phyloP scores from a whole-genome alignment of 2,797 vertebrate genomes.

The Sarcoramphus papa region DNA sequence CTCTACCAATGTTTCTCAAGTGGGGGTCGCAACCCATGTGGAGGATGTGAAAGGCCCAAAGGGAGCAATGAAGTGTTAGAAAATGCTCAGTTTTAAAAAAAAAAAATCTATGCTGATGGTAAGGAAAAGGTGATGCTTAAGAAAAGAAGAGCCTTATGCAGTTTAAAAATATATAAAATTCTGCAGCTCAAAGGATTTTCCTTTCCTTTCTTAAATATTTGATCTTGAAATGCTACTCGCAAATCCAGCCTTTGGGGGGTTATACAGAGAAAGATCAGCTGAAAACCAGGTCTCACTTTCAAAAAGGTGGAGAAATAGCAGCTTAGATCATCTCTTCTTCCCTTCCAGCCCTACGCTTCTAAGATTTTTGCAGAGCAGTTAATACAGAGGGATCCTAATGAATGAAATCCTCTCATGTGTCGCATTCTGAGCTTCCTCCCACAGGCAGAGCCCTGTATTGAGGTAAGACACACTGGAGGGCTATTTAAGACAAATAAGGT shows the following conservation, averaged over 20 bases:
- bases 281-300: background rate
- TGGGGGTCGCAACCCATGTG: background rate
- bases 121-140: background rate
- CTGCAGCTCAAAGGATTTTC: slow-evolving; percentile 2
- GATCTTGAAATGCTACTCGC: background rate
- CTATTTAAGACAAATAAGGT: background rate
- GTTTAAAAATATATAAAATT: background rate
- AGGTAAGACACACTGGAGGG: background rate
- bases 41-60: background rate
- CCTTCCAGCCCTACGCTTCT: background rate
- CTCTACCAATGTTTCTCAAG: background rate
- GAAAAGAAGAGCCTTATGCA: background rate
- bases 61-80: background rate
- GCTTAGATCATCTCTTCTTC: background rate
- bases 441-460: background rate
- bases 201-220: slow-evolving; percentile 24
- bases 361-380: background rate
- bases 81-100: background rate
- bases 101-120: background rate
- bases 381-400: background rate
- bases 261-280: background rate
- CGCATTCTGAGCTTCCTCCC: background rate
- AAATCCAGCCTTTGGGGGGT: background rate
- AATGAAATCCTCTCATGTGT: background rate
- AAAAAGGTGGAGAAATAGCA: slow-evolving; percentile 5